A percentile compares a stretch with the other conserved stretches of the same genome.
Conservation (phyloP, 2,113 vertebrate genomes). For the Hepsetus odoe region DNA sequence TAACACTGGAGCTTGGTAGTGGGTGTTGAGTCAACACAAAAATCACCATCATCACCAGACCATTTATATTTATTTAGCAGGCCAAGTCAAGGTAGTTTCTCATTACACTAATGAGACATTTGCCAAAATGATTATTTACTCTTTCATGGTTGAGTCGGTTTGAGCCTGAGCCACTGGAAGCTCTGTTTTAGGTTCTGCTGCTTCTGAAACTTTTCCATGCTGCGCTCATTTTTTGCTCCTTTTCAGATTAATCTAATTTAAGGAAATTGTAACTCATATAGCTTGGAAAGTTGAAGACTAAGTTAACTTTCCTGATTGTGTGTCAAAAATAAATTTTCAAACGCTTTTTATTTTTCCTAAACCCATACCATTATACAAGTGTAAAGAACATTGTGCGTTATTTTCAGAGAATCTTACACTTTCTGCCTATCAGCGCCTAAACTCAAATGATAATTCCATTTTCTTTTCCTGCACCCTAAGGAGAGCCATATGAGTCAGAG, state of each 20-base stretch:
- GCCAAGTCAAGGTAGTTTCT: constrained; percentile 22
- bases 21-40: constrained; percentile 6
- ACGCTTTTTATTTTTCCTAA: background rate
- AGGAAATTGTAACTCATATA: background rate
- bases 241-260: background rate
- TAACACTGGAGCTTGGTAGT: background rate
- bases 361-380: background rate
- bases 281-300: background rate
- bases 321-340: background rate
- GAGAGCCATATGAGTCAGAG: constrained; percentile 33
- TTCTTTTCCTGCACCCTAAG: constrained; percentile 25
- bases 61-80: constrained; percentile 39
- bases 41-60: constrained; percentile 24
- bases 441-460: constrained; percentile 13
- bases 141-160: background rate
- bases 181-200: background rate
- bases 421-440: background rate
- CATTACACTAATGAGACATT: constrained; percentile 29
- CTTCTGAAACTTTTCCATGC: background rate
- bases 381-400: background rate
- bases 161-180: background rate
- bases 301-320: background rate
- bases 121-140: constrained; percentile 8
- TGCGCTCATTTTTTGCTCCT: constrained; percentile 2
- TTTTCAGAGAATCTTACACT: background rate